Conservation (phyloP, 1,140 invertebrate genomes). For the Caenorhabditis briggsae region DNA sequence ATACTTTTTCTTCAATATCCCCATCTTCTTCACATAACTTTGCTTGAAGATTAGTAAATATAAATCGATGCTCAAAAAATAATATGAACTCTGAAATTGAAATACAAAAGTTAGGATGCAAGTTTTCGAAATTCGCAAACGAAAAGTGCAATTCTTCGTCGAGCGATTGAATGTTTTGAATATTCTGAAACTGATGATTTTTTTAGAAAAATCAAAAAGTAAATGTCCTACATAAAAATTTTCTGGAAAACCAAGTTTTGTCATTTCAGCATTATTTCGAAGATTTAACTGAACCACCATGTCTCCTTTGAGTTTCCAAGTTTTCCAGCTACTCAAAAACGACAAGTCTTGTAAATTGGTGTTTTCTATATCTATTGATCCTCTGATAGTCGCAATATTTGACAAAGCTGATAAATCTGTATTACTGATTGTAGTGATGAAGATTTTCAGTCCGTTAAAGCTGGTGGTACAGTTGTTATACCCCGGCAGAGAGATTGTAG, state of each 20-base stretch:
- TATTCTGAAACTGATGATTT: not conserved
- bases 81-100: not conserved
- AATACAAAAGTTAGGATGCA: not conserved
- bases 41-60: not conserved
- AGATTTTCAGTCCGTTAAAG: not conserved
- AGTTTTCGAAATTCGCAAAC: not conserved
- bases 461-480: not conserved
- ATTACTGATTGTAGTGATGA: too few species aligned
- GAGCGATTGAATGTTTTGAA: not conserved
- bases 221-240: not conserved
- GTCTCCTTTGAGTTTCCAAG: not conserved
- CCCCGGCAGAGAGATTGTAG: not conserved
- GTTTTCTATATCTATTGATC: not conserved
- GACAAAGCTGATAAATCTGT: not conserved
- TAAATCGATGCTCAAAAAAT: not conserved
- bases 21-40: not conserved
- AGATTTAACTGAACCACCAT: not conserved
- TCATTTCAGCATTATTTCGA: not conserved
- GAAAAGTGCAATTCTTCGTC: too few species aligned
- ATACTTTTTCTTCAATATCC: not conserved
- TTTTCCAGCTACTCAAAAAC: not conserved
- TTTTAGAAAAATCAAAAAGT: not conserved
- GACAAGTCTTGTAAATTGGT: not conserved
- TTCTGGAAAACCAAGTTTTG: not conserved
- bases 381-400: not conserved